Base-by-base conservation (phyloP, 2,888 invertebrate species). In the Nomada fabriciana region DNA sequence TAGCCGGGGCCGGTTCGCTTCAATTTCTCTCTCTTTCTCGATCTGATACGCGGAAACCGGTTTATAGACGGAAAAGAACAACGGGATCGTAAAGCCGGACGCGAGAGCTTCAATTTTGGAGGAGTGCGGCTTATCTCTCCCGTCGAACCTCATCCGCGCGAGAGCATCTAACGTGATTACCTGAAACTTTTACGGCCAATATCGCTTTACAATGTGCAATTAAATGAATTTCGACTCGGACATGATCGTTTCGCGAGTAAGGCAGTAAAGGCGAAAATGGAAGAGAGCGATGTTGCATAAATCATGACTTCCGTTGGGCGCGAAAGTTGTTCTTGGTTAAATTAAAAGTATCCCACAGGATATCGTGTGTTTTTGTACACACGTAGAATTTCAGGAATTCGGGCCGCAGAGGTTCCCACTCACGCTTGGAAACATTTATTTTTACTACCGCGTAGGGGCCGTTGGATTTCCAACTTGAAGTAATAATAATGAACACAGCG, bases 31-130 rank as follows among this genome's bases (percentile, higher is more conserved):
- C 79, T 63, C 77, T 78, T 82, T 74, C 73, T 76, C 60, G 76
- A 86, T 86, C 80, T 77, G 80, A 86, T 82, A 76, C 65, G 71
- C 18, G 64, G 64, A 36, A 85, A 86, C 80, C 81, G 79, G 86
- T 87, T 87, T 83, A 77, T 52, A 85, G 69, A 77, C 70, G 76
- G 68, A 71, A 72, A 85, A 73, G 76, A 80, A 84, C 82, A 84
- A 77, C 72, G 76, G 77, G 60, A 65, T 76, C 64, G 75, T 76
- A 72, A 84, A 80, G 59, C 55, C 68, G 50, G 55, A 86, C 76
- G 63, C 78, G 72, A 70, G 67, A 80, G 72, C 80, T 82, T 86
- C 64, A 84, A 86, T 87, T 88, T 87, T 79, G 76, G 72, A 65
- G 60, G 73, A 84, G 76, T 25, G 59, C 63, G 53, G 60, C 68